These are phyloP conservation scores for Bos taurus DNA, from an alignment of 2,113 vertebrate genomes.

Conservation along the genomic window DNA sequence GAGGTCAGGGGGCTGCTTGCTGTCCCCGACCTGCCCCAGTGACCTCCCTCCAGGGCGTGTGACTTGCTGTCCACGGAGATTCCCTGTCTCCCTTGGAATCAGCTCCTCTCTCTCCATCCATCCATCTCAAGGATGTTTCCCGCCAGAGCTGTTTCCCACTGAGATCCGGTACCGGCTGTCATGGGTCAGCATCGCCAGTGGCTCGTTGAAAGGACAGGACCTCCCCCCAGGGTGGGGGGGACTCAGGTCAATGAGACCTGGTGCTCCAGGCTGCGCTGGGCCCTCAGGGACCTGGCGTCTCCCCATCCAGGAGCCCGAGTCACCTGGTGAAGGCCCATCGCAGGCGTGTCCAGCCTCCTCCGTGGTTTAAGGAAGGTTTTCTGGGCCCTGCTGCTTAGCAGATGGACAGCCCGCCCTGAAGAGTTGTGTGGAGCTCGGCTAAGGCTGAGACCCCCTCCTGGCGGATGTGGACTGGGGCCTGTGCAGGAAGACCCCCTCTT, in stretches of 20 bases:
- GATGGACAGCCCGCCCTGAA: accelerated
- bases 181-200: not conserved
- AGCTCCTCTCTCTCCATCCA: not conserved
- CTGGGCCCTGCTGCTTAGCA: accelerated
- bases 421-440: not conserved
- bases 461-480: accelerated
- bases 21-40: not conserved
- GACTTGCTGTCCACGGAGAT: accelerated
- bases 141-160: accelerated
- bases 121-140: accelerated
- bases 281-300: not conserved
- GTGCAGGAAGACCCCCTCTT: accelerated
- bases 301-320: accelerated
- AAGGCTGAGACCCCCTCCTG: not conserved
- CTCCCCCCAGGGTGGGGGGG: accelerated
- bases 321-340: accelerated
- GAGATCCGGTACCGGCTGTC: no score
- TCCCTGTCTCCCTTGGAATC: not conserved
- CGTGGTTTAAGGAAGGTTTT: accelerated
- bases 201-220: accelerated
- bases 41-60: accelerated
- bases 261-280: accelerated
- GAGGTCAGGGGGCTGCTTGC: no score
- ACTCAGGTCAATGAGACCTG: accelerated
- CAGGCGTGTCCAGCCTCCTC: accelerated